Evolutionary conservation across 2,888 invertebrate species (phyloP).

Genomic region (Drosophila cognata): DNA sequence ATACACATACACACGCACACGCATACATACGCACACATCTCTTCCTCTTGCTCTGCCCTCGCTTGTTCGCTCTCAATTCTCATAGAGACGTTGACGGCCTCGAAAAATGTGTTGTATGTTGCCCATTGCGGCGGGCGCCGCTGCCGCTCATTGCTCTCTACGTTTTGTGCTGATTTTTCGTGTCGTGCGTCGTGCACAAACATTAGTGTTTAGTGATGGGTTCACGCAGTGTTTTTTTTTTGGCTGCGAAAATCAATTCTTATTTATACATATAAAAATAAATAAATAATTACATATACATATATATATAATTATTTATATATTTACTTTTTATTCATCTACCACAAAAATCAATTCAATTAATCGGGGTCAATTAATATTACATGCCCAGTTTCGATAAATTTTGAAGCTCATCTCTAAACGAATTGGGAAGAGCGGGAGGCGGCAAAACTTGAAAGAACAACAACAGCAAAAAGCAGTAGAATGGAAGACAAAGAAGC

Average conservation of each 20-base stretch:
- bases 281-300: background rate
- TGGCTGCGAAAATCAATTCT: background rate
- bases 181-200: slow-evolving; percentile 27
- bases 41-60: slow-evolving; percentile 37
- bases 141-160: slow-evolving; percentile 63
- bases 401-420: slow-evolving; percentile 37
- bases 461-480: background rate
- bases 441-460: slow-evolving; percentile 17
- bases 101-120: slow-evolving; percentile 42
- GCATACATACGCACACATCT: slow-evolving; percentile 20
- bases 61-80: slow-evolving; percentile 35
- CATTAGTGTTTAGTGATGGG: slow-evolving; percentile 42
- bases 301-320: background rate
- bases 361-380: background rate
- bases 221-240: slow-evolving; percentile 4
- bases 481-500: slow-evolving; percentile 4
- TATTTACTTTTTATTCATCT: background rate
- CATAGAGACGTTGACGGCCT: slow-evolving; percentile 51
- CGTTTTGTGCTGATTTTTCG: slow-evolving; percentile 69
- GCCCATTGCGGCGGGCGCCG: slow-evolving; percentile 46
- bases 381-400: slow-evolving; percentile 18
- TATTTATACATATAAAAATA: background rate
- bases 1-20: slow-evolving; percentile 3
- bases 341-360: too few species aligned
- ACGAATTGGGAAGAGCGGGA: slow-evolving; percentile 19